Evolutionary conservation across 2,888 invertebrate genomes (phyloP).

Genomic region (Rhorus exstirpatorius): DNA sequence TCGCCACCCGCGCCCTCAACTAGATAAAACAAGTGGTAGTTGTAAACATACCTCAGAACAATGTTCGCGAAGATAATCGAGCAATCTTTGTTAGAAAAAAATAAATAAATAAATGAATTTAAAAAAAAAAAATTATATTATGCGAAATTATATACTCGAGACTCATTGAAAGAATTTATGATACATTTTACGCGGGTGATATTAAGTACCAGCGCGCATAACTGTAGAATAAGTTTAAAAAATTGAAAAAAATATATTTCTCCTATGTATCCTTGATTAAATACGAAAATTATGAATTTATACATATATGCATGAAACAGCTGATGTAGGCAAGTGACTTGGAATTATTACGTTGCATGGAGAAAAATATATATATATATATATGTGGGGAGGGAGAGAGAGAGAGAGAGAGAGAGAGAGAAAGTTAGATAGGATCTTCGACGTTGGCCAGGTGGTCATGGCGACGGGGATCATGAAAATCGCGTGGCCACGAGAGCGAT

Average conservation of each 20-base stretch:
- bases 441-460: conserved; percentile 85
- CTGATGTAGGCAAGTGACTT: conserved; percentile 32
- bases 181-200: no score
- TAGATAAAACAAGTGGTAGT: not conserved
- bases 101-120: no score
- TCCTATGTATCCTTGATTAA: no score
- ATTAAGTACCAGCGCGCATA: no score
- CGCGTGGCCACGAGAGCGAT: conserved; percentile 84
- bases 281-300: no score
- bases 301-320: not conserved
- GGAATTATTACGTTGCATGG: conserved; percentile 45
- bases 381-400: no score
- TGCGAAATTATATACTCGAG: no score
- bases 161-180: no score
- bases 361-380: conserved; percentile 12
- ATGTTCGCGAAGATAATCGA: not conserved
- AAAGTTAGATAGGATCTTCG: conserved; percentile 82
- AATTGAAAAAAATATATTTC: no score
- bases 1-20: conserved; percentile 53
- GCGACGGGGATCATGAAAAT: conserved; percentile 85
- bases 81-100: no score
- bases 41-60: not conserved
- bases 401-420: conserved; percentile 1
- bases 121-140: no score
- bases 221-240: no score